Percentiles rank a stretch among this genome's conserved stretches.
Evolutionary conservation across 2,888 invertebrate species (phyloP).

Genomic region (Galerucella calmariensis): DNA sequence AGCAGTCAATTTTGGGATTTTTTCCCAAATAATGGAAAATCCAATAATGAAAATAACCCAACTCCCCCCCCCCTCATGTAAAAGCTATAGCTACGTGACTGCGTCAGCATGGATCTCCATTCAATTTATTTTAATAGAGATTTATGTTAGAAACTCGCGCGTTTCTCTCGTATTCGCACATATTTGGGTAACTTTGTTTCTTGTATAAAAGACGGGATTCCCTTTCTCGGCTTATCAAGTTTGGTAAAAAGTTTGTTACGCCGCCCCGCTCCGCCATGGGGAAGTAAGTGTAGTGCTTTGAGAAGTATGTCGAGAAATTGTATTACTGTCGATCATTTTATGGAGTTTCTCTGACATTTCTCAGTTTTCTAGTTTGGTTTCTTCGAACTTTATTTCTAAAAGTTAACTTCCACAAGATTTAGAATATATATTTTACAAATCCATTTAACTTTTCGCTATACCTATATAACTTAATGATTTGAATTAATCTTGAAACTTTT

Average conservation of each 20-base stretch:
- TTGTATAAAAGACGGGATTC: slow-evolving; percentile 19
- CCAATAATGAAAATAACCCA: no score
- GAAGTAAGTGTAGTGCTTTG: slow-evolving; percentile 14
- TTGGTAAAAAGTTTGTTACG: slow-evolving; percentile 22
- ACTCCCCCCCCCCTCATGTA: no score
- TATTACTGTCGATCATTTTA: slow-evolving; percentile 12
- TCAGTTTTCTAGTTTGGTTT: slow-evolving; percentile 1
- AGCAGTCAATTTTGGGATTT: no score
- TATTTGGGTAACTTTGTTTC: slow-evolving; percentile 25
- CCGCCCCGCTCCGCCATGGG: neutral
- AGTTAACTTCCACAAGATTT: slow-evolving; percentile 7
- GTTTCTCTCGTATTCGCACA: slow-evolving; percentile 15
- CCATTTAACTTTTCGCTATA: slow-evolving; percentile 1
- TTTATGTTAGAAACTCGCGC: slow-evolving; percentile 17
- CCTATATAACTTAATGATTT: neutral
- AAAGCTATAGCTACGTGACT: no score
- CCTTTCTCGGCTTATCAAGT: slow-evolving; percentile 24
- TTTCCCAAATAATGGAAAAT: no score
- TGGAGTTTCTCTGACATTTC: slow-evolving; percentile 11
- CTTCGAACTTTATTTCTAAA: slow-evolving; percentile 8
- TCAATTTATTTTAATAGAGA: neutral
- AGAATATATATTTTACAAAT: slow-evolving; percentile 6
- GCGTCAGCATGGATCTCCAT: neutral
- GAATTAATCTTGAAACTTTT: no score
- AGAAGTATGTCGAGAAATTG: slow-evolving; percentile 18